A percentile compares a stretch with the other conserved stretches of the same genome.
These are phyloP conservation scores for Drosophila lacteicornis DNA, from an alignment of 1,140 invertebrate genomes.

Conservation along the genomic window DNA sequence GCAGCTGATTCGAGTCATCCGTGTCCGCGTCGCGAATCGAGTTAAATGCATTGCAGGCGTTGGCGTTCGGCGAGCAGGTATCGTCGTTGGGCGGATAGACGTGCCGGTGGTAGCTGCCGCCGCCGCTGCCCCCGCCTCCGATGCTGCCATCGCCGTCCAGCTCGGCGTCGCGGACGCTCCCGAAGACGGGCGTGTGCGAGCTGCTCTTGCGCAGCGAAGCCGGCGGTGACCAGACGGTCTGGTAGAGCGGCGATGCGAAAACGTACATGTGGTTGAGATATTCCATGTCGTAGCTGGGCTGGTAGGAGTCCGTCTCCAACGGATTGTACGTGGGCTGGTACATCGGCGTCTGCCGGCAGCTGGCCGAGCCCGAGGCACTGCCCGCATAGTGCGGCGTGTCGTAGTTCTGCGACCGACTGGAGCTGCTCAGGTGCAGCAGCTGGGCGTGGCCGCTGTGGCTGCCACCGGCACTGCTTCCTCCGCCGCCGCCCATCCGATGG, in stretches of 20 bases:
- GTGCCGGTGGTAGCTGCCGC: constrained; percentile 77
- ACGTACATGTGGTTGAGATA: constrained; percentile 84
- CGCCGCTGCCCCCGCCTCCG: constrained; percentile 61
- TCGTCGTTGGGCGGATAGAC: constrained; percentile 84
- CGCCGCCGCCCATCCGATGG: constrained; percentile 61
- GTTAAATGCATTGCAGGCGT: constrained; percentile 79
- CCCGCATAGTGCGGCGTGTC: constrained; percentile 82
- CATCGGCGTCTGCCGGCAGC: constrained; percentile 80
- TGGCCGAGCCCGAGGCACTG: constrained; percentile 78
- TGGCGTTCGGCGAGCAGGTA: constrained; percentile 80
- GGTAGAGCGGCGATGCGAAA: constrained; percentile 82
- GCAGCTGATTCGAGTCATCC: constrained; percentile 79
- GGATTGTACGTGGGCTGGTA: constrained; percentile 84
- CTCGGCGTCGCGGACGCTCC: constrained; percentile 81
- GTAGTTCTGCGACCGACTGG: constrained; percentile 78
- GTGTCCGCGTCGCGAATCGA: constrained; percentile 83
- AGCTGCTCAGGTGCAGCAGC: constrained; percentile 66
- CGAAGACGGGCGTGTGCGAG: constrained; percentile 82
- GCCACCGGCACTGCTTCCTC: constrained; percentile 65
- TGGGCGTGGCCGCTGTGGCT: constrained; percentile 62
- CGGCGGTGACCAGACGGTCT: constrained; percentile 84
- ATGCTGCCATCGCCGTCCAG: constrained; percentile 77
- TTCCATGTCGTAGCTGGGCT: constrained; percentile 84
- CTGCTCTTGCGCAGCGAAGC: constrained; percentile 80
- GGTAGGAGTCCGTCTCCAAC: constrained; percentile 83